Base-by-base conservation (phyloP, 2,888 invertebrate species). In the Parochlus steinenii region DNA sequence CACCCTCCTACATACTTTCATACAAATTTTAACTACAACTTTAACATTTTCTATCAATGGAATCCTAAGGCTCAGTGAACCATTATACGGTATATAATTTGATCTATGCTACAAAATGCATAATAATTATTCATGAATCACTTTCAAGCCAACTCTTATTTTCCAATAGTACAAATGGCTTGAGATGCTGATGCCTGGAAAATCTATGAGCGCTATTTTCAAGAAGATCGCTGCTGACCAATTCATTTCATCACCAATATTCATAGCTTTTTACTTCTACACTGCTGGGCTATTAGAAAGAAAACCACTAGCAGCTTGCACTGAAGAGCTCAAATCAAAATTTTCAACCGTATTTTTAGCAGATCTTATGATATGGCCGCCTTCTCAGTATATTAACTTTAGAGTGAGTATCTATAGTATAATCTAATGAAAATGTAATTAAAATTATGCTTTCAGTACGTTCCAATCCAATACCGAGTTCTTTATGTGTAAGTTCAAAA, bases 301-400 rank as follows among this genome's bases (percentile, higher is more conserved):
- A 3, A 70, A 74, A 51, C 43, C 77, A 18, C 44, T 58, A 43
- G 52, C 54, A 18, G 71, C 76, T 50, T 78, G 74, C 50, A 39
- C 52, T 10, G 72, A 74, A 49, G 67, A 80, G 31, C 50, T 81
- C 39, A 54, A 60, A 44, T 48, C 61, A 2, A 89, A 87, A 56
- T 79, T 85, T 52, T 54, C 67, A 24, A 69, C 69, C 44, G 73
- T 81, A 15, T 85, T 82, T 51, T 43, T 62, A 39, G 65, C 67
- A 38, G 79, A 78, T 59, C 81, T 76, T 52, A 71, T 67, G 52
- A 63, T 79, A 14, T 89, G 87, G 87, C 89, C 89, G 4, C 65
- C 71, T 47, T 85, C 83, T 1, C 90, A 92, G 54, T 47, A 85
- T 20, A 51, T 77, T 3, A 93, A 92, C 55, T 93, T 93, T n/a